These are phyloP conservation scores for Florisuga fusca DNA, from an alignment of 2,797 vertebrate genomes.

Conservation along the genomic window DNA sequence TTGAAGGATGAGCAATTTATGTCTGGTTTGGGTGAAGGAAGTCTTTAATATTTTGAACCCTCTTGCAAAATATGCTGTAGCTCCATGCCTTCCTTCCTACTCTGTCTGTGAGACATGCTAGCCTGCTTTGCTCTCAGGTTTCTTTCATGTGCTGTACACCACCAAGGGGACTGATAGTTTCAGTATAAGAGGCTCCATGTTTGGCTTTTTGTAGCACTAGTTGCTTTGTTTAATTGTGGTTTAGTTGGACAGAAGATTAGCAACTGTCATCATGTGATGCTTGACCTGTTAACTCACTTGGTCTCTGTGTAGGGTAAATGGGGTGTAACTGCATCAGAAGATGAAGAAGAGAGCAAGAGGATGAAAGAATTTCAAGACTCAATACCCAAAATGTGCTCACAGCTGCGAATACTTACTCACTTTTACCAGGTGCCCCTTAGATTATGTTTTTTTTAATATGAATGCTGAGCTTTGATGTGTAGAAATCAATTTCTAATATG, in stretches of 20 bases:
- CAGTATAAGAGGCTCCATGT: background rate
- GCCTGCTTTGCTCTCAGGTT: background rate
- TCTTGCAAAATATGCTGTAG: background rate
- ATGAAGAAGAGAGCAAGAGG: conserved; percentile 89
- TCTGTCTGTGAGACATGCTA: background rate
- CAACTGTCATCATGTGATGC: background rate
- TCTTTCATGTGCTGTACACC: background rate
- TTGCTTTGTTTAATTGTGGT: background rate
- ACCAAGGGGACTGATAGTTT: background rate
- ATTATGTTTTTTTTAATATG: background rate
- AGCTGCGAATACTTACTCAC: conserved; percentile 92
- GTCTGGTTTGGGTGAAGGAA: background rate
- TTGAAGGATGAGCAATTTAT: background rate
- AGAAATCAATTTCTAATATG: background rate
- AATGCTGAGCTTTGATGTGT: background rate
- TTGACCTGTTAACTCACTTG: background rate
- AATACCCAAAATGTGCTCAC: conserved; percentile 94
- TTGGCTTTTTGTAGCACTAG: background rate
- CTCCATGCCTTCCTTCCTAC: background rate
- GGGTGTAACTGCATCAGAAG: conserved; percentile 91
- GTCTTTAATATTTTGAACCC: background rate
- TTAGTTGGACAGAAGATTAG: background rate
- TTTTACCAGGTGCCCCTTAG: conserved; percentile 91
- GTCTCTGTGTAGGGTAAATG: conserved; percentile 87
- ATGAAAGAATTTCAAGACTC: conserved; percentile 91